Percentiles rank a stretch among this genome's conserved stretches.
phyloP scores from a whole-genome alignment of 2,888 invertebrate genomes.

The Luperina testacea region DNA sequence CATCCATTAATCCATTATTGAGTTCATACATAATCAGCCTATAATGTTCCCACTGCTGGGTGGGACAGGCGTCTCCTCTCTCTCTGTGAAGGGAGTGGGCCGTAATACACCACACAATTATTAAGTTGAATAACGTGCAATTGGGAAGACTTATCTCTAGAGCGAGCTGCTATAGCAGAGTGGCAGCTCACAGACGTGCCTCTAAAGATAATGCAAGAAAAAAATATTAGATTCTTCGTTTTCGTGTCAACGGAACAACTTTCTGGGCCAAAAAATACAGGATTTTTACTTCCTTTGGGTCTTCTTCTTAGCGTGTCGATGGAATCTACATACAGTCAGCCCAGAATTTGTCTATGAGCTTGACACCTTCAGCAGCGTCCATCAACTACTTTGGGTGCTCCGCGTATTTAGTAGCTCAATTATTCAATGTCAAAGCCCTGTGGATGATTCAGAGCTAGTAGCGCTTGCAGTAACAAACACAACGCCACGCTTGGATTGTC shows the following conservation, averaged over 20 bases:
- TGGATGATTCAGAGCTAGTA: constrained; percentile 63
- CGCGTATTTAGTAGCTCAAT: constrained; percentile 62
- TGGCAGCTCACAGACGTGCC: not conserved
- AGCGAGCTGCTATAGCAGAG: not conserved
- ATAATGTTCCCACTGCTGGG: too few relatives aligned
- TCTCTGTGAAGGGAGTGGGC: too few relatives aligned
- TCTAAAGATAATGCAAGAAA: not conserved
- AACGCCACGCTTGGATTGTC: constrained; percentile 73
- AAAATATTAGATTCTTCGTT: not conserved
- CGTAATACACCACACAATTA: too few relatives aligned
- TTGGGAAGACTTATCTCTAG: not conserved
- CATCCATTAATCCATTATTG: not conserved
- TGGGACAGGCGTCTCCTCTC: too few relatives aligned
- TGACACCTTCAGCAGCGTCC: not conserved
- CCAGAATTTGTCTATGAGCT: not conserved
- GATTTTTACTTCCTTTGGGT: not conserved
- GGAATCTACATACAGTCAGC: not conserved
- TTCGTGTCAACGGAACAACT: not conserved
- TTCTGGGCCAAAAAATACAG: not conserved
- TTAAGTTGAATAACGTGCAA: not conserved
- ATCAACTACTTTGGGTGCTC: not conserved
- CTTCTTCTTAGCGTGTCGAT: not conserved
- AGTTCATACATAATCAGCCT: too few relatives aligned
- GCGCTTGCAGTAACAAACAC: constrained; percentile 56
- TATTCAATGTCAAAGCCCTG: constrained; percentile 74